Evolutionary conservation across 2,888 invertebrate genomes (phyloP).

Genomic region (Tachystola acroxantha): DNA sequence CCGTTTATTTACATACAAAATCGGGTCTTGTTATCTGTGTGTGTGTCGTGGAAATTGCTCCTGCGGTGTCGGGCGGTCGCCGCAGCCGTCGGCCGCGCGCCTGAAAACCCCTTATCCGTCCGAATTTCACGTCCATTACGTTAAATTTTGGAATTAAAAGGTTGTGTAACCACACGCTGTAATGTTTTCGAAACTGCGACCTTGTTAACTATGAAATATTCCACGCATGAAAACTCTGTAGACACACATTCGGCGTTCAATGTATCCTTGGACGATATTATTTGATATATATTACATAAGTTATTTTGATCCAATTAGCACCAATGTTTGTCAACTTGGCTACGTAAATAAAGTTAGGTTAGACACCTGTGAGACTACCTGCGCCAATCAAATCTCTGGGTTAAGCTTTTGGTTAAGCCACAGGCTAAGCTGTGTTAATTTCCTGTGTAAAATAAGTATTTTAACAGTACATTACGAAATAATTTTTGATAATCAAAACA

Average conservation of each 20-base stretch:
- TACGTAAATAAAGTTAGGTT: conserved; percentile 4
- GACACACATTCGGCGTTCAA: background rate
- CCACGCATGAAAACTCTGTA: conserved; percentile 18
- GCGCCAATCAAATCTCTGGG: too few relatives aligned
- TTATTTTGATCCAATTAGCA: conserved; percentile 1
- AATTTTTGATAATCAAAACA: too few relatives aligned
- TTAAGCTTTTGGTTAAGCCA: too few relatives aligned
- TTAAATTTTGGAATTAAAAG: conserved; percentile 25
- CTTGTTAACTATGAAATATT: conserved; percentile 35
- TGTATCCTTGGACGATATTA: background rate
- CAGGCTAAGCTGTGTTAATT: too few relatives aligned
- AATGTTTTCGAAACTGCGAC: conserved; percentile 45
- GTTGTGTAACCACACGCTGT: conserved; percentile 60
- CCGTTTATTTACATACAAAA: conserved; percentile 64
- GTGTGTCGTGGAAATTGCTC: conserved; percentile 62
- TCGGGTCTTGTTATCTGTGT: conserved; percentile 27
- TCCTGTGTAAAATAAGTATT: too few relatives aligned
- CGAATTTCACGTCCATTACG: conserved; percentile 22
- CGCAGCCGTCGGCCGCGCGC: conserved; percentile 35
- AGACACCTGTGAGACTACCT: background rate
- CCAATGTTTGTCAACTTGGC: background rate
- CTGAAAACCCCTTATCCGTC: conserved; percentile 31
- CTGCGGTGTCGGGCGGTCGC: conserved; percentile 38
- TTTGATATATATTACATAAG: background rate
- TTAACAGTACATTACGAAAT: too few relatives aligned